Percentiles rank a stretch among this genome's conserved stretches.
Conservation (phyloP, 2,797 vertebrate genomes). For the Pseudomugil tenellus region DNA sequence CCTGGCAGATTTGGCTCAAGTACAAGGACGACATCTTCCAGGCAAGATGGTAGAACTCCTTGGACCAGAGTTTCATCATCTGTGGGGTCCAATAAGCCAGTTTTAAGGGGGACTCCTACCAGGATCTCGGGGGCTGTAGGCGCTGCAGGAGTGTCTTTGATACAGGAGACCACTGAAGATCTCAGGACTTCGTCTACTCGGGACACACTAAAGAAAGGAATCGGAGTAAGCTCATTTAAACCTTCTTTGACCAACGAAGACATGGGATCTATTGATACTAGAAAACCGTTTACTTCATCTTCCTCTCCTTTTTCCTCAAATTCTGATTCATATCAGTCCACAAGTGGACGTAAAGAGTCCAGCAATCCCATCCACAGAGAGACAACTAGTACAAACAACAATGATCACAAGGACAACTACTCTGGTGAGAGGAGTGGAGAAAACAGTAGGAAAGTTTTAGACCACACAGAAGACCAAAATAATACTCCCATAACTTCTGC, state of each 20-base stretch:
- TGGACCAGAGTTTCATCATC: slow-evolving; percentile 76
- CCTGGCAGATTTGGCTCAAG: slow-evolving; percentile 56
- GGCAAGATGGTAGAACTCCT: slow-evolving; percentile 68
- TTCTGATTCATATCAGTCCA: slow-evolving; percentile 53
- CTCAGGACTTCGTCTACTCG: slow-evolving; percentile 59
- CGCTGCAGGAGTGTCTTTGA: slow-evolving; percentile 56
- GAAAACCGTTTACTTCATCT: slow-evolving; percentile 54
- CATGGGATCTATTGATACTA: slow-evolving; percentile 42
- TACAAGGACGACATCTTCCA: slow-evolving; percentile 51
- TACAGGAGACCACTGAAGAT: slow-evolving; percentile 75
- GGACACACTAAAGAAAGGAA: slow-evolving; percentile 68
- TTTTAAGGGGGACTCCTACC: slow-evolving; percentile 58
- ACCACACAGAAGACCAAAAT: slow-evolving; percentile 55
- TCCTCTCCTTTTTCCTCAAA: slow-evolving; percentile 45
- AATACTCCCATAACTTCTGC: slow-evolving; percentile 55
- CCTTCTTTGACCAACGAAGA: slow-evolving; percentile 63
- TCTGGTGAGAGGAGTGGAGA: slow-evolving; percentile 54
- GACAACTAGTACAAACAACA: slow-evolving; percentile 48
- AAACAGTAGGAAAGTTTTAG: slow-evolving; percentile 44
- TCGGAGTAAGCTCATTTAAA: slow-evolving; percentile 43
- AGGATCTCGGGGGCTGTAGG: slow-evolving; percentile 71
- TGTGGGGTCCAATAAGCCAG: slow-evolving; percentile 67
- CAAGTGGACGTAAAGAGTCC: slow-evolving; percentile 55
- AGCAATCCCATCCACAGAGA: slow-evolving; percentile 45
- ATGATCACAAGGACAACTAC: slow-evolving; percentile 62